Conservation (phyloP, 2,113 vertebrate species). For the Rhagologus leucostigma region DNA sequence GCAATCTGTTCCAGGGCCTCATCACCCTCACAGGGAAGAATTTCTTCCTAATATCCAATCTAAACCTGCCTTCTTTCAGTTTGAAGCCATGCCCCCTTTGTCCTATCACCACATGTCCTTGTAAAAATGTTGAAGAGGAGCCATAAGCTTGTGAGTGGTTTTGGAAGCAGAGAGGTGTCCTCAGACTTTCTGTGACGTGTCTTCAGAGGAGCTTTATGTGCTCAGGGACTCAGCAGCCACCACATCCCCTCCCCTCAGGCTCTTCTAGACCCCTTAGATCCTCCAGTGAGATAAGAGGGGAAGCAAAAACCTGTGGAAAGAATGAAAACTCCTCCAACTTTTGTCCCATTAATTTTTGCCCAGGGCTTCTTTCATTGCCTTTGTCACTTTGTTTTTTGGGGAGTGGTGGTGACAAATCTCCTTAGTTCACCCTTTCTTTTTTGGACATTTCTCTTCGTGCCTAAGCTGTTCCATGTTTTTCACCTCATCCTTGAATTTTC, state of each 20-base stretch:
- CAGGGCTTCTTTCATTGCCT: background rate
- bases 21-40: background rate
- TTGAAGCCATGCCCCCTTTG: background rate
- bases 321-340: background rate
- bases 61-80: background rate
- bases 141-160: background rate
- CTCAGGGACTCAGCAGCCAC: background rate
- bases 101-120: background rate
- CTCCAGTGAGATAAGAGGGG: background rate
- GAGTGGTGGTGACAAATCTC: background rate
- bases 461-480: background rate
- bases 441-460: background rate
- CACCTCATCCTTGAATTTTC: background rate
- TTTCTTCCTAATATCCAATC: background rate
- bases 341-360: background rate
- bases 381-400: background rate
- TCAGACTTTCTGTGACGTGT: background rate
- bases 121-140: background rate
- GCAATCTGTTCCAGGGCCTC: fast-evolving
- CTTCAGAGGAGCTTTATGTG: background rate
- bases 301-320: background rate
- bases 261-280: background rate
- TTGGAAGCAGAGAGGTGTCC: background rate
- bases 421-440: background rate
- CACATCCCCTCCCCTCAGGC: background rate